Evolutionary conservation across 2,797 vertebrate species (phyloP), one percentile per base, ranked within the genome.

Genomic region (Remorina albescens): DNA sequence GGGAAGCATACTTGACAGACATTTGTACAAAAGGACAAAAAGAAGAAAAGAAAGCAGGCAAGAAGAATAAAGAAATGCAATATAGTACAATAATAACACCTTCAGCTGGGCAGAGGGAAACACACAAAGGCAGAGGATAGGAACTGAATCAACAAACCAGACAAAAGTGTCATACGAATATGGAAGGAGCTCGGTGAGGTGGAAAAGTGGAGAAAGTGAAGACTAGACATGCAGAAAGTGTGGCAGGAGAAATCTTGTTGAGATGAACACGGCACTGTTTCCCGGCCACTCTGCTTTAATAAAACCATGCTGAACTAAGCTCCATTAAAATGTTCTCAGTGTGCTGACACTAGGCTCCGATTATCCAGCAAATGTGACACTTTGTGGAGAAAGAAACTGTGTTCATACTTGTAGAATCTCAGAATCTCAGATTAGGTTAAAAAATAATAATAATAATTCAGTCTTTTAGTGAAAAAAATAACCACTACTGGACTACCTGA

Each of bases 221-320:
- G 49, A 60, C 28, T 8, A 50, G 10, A 50, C 51, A 70, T 44
- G 23, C 13, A 34, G 36, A 74, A 68, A 53, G 63, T 58, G 53
- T 75, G 54, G 67, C 37, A 62, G 54, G 39, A 67, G 32, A 62
- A 78, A 76, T 74, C 73, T 68, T 75, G 65, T 67, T 78, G 77
- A 57, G 72, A 83, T 88, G 82, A 88, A 88, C 83, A 75, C 82
- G 76, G 85, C 75, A 80, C 78, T 68, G 64, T 74, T 83, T 77
- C 75, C 69, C 57, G 63, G 86, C 57, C 57, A 56, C 68, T 64
- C 26, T 46, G 62, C 84, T 87, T 85, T 76, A 71, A 78, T 79
- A 83, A 83, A 86, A 76, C 50, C 51, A 78, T 78, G 80, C 47
- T 77, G 81, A 83, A 74, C 61, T 70, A 71, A 84, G 83, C 76